phyloP scores from a whole-genome alignment of 2,113 vertebrate species.

The Lophius piscatorius region DNA sequence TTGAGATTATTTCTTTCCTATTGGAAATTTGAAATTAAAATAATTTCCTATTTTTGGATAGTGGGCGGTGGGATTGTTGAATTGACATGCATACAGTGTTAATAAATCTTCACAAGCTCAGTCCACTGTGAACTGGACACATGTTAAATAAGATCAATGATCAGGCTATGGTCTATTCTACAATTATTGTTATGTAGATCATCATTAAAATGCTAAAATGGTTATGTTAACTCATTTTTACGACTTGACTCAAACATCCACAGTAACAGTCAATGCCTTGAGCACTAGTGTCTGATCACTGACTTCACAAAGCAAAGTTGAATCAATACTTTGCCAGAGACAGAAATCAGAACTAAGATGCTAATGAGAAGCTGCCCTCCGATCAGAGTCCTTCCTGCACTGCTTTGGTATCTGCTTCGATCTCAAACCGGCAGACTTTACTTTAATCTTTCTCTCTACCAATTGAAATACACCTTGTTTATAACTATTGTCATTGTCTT shows the following conservation, averaged over 20 bases:
- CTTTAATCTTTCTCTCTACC: constrained; percentile 54
- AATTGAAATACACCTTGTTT: constrained; percentile 22
- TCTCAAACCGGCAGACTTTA: constrained; percentile 39
- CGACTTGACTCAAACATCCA: constrained; percentile 16
- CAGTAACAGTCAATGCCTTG: background rate
- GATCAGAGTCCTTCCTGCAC: constrained; percentile 50
- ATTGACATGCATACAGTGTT: too few relatives aligned
- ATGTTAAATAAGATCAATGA: too few relatives aligned
- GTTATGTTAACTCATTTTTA: background rate
- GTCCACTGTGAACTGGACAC: too few relatives aligned
- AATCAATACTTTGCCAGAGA: constrained; percentile 67
- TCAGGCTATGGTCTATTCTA: too few relatives aligned
- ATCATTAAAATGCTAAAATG: background rate
- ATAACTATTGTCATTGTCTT: constrained; percentile 16
- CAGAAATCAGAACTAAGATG: constrained; percentile 53
- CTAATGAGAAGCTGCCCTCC: constrained; percentile 48
- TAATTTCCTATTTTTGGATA: too few relatives aligned
- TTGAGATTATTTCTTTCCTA: too few relatives aligned
- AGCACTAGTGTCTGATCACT: constrained; percentile 34
- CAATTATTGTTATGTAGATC: too few relatives aligned
- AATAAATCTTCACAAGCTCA: too few relatives aligned
- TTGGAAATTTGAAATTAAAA: too few relatives aligned
- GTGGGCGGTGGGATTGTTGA: too few relatives aligned
- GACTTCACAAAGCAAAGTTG: constrained; percentile 54
- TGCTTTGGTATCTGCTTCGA: constrained; percentile 47